A percentile compares a stretch with the other conserved stretches of the same genome.
These are phyloP conservation scores for Lindbergichthys nudifrons DNA, from an alignment of 2,797 vertebrate species.

Conservation along the genomic window DNA sequence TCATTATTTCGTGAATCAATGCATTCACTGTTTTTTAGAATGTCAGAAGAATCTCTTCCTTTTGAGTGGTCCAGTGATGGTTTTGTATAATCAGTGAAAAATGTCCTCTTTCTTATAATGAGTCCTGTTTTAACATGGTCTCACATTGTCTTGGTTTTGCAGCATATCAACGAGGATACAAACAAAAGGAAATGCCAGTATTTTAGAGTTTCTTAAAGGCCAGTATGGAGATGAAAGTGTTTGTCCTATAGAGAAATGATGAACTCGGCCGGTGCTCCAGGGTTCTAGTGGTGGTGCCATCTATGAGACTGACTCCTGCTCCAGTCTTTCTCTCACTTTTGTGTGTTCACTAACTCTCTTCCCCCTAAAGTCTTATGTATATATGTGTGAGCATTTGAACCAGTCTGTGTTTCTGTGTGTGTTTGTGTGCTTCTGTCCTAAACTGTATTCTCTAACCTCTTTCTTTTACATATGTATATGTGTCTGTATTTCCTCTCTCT, in stretches of 20 bases:
- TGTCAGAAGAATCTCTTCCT: neutral
- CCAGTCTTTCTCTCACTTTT: constrained; percentile 47
- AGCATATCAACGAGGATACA: neutral
- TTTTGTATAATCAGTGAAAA: neutral
- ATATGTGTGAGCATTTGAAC: constrained; percentile 31
- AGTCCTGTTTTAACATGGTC: constrained; percentile 2
- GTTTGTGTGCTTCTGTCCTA: constrained; percentile 37
- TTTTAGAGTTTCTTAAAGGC: neutral
- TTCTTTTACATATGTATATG: constrained; percentile 53
- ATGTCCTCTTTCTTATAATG: neutral
- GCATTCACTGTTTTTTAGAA: neutral
- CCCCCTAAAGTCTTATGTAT: constrained; percentile 34
- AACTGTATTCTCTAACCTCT: constrained; percentile 37
- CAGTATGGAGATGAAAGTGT: constrained; percentile 4
- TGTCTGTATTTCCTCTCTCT: constrained; percentile 44
- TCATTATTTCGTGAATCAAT: constrained; percentile 5
- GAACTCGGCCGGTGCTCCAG: constrained; percentile 60
- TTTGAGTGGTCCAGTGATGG: neutral
- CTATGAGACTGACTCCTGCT: constrained; percentile 38
- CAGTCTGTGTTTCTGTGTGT: constrained; percentile 32
- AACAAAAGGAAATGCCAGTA: neutral
- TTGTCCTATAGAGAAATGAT: constrained; percentile 4
- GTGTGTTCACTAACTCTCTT: constrained; percentile 46
- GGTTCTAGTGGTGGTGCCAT: constrained; percentile 69
- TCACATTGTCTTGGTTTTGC: neutral